Evolutionary conservation across 2,113 vertebrate species (phyloP).

Genomic region (Otocyon megalotis): DNA sequence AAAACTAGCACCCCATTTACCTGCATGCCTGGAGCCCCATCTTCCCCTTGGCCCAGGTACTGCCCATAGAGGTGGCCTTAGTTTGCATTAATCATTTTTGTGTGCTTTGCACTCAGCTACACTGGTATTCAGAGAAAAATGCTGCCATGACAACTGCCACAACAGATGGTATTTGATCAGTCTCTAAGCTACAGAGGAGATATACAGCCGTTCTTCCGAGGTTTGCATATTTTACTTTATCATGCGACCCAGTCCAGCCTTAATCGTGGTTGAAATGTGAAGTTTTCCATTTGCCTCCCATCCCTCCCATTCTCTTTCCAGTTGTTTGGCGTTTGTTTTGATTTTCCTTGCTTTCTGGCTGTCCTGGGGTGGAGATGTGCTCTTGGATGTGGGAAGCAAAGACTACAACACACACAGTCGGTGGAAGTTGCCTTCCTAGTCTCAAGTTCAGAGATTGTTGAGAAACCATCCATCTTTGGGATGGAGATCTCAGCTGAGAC

Average conservation of each 20-base stretch:
- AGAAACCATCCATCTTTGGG: neutral
- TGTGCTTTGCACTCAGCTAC: constrained; percentile 60
- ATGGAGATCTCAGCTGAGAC: neutral
- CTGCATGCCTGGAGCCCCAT: neutral
- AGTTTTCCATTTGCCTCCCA: constrained; percentile 59
- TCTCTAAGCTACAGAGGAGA: constrained; percentile 75
- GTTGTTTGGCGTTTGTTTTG: constrained; percentile 54
- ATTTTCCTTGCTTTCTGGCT: neutral
- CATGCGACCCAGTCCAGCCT: constrained; percentile 35
- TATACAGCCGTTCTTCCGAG: constrained; percentile 46
- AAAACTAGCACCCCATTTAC: neutral
- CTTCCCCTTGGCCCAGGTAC: neutral
- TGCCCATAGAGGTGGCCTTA: neutral
- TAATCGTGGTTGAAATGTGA: constrained; percentile 59
- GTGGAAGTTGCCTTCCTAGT: neutral
- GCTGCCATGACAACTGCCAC: constrained; percentile 81
- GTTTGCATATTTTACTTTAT: constrained; percentile 65
- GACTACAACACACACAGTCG: neutral
- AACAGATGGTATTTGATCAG: constrained; percentile 83
- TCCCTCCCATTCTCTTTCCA: neutral
- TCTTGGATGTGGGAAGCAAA: neutral
- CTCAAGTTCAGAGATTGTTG: neutral
- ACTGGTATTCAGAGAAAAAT: constrained; percentile 76
- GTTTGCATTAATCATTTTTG: constrained; percentile 63
- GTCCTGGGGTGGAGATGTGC: neutral